Evolutionary conservation across 92 coral and sea anemone genomes (phyloP).

Genomic region (Porites lobata): DNA sequence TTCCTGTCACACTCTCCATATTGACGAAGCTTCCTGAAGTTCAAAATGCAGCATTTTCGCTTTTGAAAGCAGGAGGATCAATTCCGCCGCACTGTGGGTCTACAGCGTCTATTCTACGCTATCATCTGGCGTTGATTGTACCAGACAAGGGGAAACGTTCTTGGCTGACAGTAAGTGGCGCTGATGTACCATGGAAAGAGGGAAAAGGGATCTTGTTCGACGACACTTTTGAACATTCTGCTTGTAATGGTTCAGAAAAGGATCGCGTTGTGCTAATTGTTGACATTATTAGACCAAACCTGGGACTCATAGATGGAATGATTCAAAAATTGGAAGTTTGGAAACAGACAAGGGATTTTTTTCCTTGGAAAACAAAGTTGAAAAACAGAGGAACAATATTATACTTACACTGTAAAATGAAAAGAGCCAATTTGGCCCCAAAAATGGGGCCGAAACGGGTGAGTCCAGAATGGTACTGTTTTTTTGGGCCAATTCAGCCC

Average conservation of each 20-base stretch:
- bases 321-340: constrained; percentile 28
- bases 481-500: no score
- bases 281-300: constrained; percentile 31
- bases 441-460: no score
- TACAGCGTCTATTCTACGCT: constrained; percentile 28
- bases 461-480: no score
- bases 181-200: no score
- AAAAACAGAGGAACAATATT: not conserved
- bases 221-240: constrained; percentile 40
- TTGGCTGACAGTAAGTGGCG: no score
- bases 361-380: not conserved
- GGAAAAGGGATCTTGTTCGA: no score
- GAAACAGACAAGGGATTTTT: constrained; percentile 26
- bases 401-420: no score
- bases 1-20: constrained; percentile 22
- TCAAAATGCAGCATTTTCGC: constrained; percentile 31
- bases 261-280: constrained; percentile 37
- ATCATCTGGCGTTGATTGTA: no score
- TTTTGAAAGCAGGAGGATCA: constrained; percentile 27
- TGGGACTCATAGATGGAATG: constrained; percentile 7
- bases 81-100: constrained; percentile 27
- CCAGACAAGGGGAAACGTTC: no score
- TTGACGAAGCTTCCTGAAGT: constrained; percentile 34
- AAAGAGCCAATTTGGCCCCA: no score
- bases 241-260: constrained; percentile 7